Base-by-base conservation (phyloP, 1,140 invertebrate species). In the Drosophila arawakana region DNA sequence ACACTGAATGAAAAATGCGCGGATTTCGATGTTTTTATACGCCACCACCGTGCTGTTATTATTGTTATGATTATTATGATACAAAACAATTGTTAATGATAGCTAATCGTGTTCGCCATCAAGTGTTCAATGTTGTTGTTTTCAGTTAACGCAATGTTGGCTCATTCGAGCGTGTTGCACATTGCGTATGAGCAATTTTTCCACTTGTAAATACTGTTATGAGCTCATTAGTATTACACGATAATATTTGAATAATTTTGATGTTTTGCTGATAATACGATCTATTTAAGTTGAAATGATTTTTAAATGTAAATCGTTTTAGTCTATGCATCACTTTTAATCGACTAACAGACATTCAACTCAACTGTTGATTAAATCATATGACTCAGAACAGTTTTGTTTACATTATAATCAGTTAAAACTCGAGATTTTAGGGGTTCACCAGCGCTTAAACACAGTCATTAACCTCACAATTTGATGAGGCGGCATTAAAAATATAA, bases 391-490 rank as follows among this genome's bases (percentile, higher is more conserved):
- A 61, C 13, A 21, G 60, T 54, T 71, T 43, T 65, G 41, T 60
- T 70, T 76, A 71, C 50, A 9, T 47, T 60, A 54, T 66, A 41
- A 15, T 44, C 54, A 71, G 25, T 47, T 35, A 21, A 44, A 70
- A 71, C 59, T 34, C 10, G 25, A 43, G 49, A 52, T 78, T 71
- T 73, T 37, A 60, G 79, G 76, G 76, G 69, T 72, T 82, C 49
- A 76, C 68, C 69, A 63, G 15, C 9, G 61, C 44, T 67, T 78
- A 75, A 84, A 71, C 74, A 88, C 70, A 73, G 84, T 84, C 84
- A 88, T 88, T 84, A 89, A 83, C 80, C 77, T 88, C 80, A 73
- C 67, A 73, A 70, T 75, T 78, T 77, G 44, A 85, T 77, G 73
- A 68, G 25, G 49, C 43, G 35, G 21, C 43, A 66, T 76, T 76